phyloP scores from a whole-genome alignment of 2,113 vertebrate genomes.

The Xiphorhynchus elegans region DNA sequence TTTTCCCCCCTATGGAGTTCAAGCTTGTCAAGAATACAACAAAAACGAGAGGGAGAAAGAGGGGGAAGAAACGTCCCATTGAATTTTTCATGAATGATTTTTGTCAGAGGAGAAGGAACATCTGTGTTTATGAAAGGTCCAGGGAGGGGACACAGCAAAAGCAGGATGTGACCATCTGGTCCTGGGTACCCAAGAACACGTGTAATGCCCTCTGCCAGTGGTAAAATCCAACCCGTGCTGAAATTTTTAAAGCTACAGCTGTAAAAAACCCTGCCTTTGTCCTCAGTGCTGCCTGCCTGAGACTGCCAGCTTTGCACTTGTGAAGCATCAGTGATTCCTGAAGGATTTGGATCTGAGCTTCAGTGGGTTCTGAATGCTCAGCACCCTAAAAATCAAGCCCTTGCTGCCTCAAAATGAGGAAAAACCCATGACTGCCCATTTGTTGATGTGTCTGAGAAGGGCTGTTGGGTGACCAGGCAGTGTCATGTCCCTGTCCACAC shows the following conservation, averaged over 20 bases:
- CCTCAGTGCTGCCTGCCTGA: not conserved
- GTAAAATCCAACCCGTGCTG: not conserved
- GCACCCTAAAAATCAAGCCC: not conserved
- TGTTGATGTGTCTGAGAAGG: not conserved
- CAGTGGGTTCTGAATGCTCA: not conserved
- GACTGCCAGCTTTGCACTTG: not conserved
- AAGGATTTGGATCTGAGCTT: not conserved
- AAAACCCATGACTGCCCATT: not conserved
- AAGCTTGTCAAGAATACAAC: constrained; percentile 56
- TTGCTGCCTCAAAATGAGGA: not conserved
- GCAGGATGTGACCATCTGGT: not conserved
- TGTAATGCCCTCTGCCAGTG: not conserved
- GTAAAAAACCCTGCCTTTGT: not conserved
- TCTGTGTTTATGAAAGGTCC: constrained; percentile 7
- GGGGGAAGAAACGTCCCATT: not conserved
- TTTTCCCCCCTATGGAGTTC: constrained; percentile 23
- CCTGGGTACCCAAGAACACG: not conserved
- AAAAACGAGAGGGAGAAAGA: constrained; percentile 33
- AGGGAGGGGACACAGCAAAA: rapidly evolving
- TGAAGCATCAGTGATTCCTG: not conserved
- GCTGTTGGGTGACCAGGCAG: not conserved
- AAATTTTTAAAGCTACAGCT: not conserved
- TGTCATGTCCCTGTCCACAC: not conserved
- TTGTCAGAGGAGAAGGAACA: constrained; percentile 46
- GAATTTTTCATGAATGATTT: constrained; percentile 51